Percentiles rank a stretch among this genome's conserved stretches.
phyloP scores from a whole-genome alignment of 2,113 vertebrate genomes.

The Nesoenas mayeri region DNA sequence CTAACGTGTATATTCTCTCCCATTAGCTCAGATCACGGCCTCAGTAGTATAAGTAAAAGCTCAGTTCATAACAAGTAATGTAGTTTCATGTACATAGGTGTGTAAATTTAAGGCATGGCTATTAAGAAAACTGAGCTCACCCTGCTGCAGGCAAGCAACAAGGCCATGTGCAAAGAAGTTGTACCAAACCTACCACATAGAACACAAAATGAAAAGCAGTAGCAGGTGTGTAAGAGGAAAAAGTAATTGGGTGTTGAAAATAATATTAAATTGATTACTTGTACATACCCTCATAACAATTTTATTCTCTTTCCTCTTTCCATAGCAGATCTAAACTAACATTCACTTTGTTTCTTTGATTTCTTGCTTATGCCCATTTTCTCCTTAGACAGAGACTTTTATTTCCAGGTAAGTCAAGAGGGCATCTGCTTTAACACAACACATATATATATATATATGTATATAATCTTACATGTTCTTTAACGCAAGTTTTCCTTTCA shows the following conservation, averaged over 20 bases:
- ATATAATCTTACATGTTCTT: neutral
- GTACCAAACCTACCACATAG: neutral
- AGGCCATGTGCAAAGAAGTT: neutral
- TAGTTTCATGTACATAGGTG: rapidly evolving
- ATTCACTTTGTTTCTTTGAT: neutral
- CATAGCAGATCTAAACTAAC: neutral
- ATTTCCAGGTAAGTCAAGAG: neutral
- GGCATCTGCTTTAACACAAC: neutral
- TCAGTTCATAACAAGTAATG: neutral
- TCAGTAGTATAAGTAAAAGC: neutral
- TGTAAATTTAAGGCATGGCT: neutral
- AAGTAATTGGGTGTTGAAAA: neutral
- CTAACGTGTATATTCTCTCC: neutral
- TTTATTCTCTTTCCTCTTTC: neutral
- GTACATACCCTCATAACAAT: neutral
- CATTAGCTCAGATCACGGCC: neutral
- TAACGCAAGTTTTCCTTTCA: neutral
- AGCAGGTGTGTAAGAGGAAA: neutral
- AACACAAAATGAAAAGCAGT: neutral
- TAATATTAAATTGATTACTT: neutral
- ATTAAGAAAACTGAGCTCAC: neutral
- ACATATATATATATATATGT: neutral
- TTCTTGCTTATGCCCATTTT: neutral
- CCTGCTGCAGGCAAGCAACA: neutral
- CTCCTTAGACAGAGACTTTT: neutral